These are phyloP conservation scores for Sinocyclocheilus maitianheensis DNA, from an alignment of 2,113 vertebrate genomes.

Conservation along the genomic window DNA sequence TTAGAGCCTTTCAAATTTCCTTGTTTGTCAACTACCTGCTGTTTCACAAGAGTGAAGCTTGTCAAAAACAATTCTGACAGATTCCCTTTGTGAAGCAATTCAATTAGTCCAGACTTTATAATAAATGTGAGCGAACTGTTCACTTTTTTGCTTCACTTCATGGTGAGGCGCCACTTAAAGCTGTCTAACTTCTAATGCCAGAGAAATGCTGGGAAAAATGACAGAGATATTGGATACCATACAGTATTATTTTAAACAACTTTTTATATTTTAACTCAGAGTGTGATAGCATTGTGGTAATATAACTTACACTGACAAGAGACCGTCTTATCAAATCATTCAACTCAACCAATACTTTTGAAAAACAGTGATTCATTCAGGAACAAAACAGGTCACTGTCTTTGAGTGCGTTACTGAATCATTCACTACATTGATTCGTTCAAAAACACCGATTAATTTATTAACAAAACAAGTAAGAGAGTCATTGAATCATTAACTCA, in stretches of 20 bases:
- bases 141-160: constrained; percentile 63
- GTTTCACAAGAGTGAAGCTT: constrained; percentile 76
- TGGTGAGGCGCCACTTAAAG: constrained; percentile 61
- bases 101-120: constrained; percentile 68
- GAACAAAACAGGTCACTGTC: neutral
- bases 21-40: constrained; percentile 81
- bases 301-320: neutral
- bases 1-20: constrained; percentile 70
- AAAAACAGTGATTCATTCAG: neutral
- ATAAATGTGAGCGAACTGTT: constrained; percentile 69
- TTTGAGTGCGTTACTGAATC: neutral
- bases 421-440: neutral
- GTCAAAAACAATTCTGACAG: constrained; percentile 71
- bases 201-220: constrained; percentile 63
- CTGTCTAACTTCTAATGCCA: constrained; percentile 59
- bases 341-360: neutral
- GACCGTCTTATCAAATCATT: neutral
- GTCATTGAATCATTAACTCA: neutral
- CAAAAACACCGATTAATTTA: neutral
- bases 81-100: constrained; percentile 75
- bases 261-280: constrained; percentile 58
- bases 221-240: constrained; percentile 58
- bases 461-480: neutral
- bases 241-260: constrained; percentile 67
- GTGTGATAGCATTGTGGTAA: constrained; percentile 60